These are phyloP conservation scores for Callosobruchus maculatus DNA, from an alignment of 2,888 invertebrate species.

Conservation along the genomic window DNA sequence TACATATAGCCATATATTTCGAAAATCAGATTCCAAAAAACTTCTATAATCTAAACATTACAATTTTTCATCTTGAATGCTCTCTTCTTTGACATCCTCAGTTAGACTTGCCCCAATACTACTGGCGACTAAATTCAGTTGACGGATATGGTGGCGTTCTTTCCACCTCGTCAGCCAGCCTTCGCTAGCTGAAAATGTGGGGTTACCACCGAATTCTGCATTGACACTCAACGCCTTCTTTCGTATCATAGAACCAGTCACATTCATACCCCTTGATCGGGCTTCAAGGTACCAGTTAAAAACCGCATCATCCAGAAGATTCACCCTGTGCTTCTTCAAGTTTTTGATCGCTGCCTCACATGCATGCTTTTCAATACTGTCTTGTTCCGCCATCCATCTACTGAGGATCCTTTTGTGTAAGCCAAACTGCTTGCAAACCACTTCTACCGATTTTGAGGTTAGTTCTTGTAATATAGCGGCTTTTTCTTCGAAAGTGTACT, in stretches of 20 bases:
- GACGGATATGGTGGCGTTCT: neutral
- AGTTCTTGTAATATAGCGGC: neutral
- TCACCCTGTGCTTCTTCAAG: neutral
- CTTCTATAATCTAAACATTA: neutral
- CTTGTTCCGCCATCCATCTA: neutral
- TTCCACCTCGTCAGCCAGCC: neutral
- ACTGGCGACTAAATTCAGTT: neutral
- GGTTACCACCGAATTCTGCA: neutral
- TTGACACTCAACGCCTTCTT: neutral
- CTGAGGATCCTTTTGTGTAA: neutral
- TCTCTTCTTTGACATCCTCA: neutral
- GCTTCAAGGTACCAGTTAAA: neutral
- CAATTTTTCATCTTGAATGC: neutral
- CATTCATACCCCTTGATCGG: neutral
- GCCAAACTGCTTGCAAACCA: neutral
- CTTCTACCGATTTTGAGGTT: neutral
- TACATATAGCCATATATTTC: no score
- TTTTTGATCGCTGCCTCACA: neutral
- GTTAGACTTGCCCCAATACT: neutral
- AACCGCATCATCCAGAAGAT: neutral
- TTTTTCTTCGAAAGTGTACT: neutral
- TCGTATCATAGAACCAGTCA: neutral
- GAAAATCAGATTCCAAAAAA: no score
- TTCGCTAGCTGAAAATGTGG: neutral
- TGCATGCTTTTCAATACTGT: neutral